phyloP scores from a whole-genome alignment of 1,140 invertebrate species.

The Drosophila parabipectinata region DNA sequence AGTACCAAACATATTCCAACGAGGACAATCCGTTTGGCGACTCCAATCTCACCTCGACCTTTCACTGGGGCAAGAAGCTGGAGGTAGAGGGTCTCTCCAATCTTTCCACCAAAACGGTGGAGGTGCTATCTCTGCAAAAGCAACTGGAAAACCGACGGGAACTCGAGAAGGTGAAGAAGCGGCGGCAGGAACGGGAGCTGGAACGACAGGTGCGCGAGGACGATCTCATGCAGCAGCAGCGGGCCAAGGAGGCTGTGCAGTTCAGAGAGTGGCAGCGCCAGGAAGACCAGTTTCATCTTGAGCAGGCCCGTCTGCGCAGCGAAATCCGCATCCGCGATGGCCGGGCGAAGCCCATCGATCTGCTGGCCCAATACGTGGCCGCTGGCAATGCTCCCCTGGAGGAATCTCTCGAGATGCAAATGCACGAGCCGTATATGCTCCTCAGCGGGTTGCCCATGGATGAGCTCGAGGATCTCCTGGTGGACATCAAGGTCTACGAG shows the following conservation, averaged over 20 bases:
- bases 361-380: slow-evolving; percentile 98
- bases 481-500: slow-evolving; percentile 97
- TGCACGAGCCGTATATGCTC: slow-evolving; percentile 99
- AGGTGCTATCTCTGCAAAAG: slow-evolving; percentile 93
- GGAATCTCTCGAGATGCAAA: slow-evolving; percentile 98
- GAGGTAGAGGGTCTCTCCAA: slow-evolving; percentile 95
- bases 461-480: slow-evolving; percentile 98
- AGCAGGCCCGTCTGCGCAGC: slow-evolving; percentile 94
- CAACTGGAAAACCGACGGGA: slow-evolving; percentile 96
- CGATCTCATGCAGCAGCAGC: slow-evolving; percentile 93
- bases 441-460: slow-evolving; percentile 95
- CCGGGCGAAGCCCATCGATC: slow-evolving; percentile 98
- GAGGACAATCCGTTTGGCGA: slow-evolving; percentile 99
- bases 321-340: slow-evolving; percentile 98
- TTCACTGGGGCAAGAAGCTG: slow-evolving; percentile 98
- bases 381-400: slow-evolving; percentile 92
- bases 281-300: slow-evolving; percentile 96
- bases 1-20: slow-evolving; percentile 98
- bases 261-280: slow-evolving; percentile 97
- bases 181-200: slow-evolving; percentile 94
- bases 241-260: slow-evolving; percentile 97
- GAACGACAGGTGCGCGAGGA: slow-evolving; percentile 95
- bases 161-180: slow-evolving; percentile 96
- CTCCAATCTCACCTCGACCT: slow-evolving; percentile 95
- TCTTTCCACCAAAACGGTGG: slow-evolving; percentile 92